phyloP scores from a whole-genome alignment of 2,888 invertebrate species.

The Protodeltote pygarga region DNA sequence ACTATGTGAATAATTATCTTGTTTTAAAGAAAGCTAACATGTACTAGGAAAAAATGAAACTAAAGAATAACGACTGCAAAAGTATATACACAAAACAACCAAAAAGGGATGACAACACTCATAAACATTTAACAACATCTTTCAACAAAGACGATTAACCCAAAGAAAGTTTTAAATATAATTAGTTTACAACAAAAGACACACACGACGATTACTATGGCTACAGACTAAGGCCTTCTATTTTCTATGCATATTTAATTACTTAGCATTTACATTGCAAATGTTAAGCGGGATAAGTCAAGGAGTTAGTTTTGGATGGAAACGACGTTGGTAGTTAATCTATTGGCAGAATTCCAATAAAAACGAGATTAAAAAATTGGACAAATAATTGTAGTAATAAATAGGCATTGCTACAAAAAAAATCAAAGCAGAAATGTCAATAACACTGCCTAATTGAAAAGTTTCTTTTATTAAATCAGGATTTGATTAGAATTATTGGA shows the following conservation, averaged over 20 bases:
- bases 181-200: constrained; percentile 36
- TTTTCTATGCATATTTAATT: constrained; percentile 79
- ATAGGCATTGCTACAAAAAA: too few relatives aligned
- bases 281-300: constrained; percentile 56
- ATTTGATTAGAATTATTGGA: too few relatives aligned
- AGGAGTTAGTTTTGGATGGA: constrained; percentile 48
- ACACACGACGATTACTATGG: constrained; percentile 54
- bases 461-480: too few relatives aligned
- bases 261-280: constrained; percentile 75
- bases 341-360: not conserved
- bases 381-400: too few relatives aligned
- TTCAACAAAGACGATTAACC: not conserved
- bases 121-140: constrained; percentile 1
- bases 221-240: constrained; percentile 54
- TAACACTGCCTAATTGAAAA: too few relatives aligned
- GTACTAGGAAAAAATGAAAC: not conserved
- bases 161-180: constrained; percentile 22
- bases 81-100: not conserved
- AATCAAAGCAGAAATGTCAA: too few relatives aligned
- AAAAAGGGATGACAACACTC: too few relatives aligned
- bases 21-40: too few relatives aligned
- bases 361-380: not conserved
- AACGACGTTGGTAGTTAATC: constrained; percentile 27
- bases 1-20: too few relatives aligned
- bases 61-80: not conserved